phyloP scores from a whole-genome alignment of 2,113 vertebrate genomes.

The Elachura formosa region DNA sequence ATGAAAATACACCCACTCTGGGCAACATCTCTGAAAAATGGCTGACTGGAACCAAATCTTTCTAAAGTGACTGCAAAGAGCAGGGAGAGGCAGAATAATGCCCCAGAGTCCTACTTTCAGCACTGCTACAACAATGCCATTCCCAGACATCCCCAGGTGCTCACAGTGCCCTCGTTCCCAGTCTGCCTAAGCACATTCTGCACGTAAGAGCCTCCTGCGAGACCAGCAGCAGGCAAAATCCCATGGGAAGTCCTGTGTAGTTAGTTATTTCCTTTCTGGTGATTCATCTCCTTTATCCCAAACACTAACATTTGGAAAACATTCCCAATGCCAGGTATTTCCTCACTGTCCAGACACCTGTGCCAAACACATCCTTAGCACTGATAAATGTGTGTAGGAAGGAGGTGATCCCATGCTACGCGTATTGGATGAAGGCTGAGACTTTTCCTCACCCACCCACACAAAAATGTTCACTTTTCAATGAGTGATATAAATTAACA shows the following conservation, averaged over 20 bases:
- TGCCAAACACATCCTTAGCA: conserved; percentile 34
- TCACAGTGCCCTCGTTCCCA: background rate
- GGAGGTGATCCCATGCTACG: conserved; percentile 2
- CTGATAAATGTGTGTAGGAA: conserved; percentile 20
- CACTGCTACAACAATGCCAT: background rate
- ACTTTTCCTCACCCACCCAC: conserved; percentile 48
- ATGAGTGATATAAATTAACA: conserved; percentile 6
- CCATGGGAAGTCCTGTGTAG: conserved; percentile 52
- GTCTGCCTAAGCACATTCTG: conserved; percentile 18
- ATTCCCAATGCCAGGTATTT: conserved; percentile 45
- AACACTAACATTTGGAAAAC: conserved; percentile 45
- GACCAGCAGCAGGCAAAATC: conserved; percentile 26
- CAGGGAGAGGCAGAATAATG: accelerated
- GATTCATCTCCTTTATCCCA: conserved; percentile 57
- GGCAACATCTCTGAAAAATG: background rate
- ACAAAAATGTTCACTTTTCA: conserved; percentile 35
- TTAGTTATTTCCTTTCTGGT: conserved; percentile 28
- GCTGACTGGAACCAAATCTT: accelerated
- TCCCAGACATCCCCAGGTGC: background rate
- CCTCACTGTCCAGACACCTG: conserved; percentile 42
- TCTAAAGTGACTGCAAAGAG: background rate
- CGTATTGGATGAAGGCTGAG: background rate
- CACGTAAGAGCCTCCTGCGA: conserved; percentile 10
- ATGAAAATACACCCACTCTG: background rate
- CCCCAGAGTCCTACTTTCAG: background rate